These are phyloP conservation scores for Calephelis perditalis DNA, from an alignment of 2,888 invertebrate genomes.

Conservation along the genomic window DNA sequence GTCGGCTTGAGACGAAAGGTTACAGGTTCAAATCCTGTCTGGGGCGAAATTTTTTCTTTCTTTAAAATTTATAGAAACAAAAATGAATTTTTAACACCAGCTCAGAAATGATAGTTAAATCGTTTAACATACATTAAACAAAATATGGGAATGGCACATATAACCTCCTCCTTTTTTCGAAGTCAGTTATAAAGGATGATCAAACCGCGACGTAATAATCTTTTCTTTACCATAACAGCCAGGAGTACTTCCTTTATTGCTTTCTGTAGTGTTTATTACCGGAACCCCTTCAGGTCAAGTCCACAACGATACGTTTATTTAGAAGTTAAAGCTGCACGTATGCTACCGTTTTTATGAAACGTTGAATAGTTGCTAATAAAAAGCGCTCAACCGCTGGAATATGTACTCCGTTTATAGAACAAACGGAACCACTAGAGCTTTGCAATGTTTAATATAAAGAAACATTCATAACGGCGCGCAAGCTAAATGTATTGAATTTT, in stretches of 20 bases:
- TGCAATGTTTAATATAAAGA: conserved; percentile 3
- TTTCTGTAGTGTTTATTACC: not conserved
- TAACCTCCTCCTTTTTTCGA: too few relatives aligned
- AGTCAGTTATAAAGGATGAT: too few relatives aligned
- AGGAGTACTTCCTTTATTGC: not conserved
- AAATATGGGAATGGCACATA: too few relatives aligned
- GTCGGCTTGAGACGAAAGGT: too few relatives aligned
- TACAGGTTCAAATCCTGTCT: too few relatives aligned
- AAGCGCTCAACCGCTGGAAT: conserved; percentile 3
- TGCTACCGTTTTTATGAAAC: conserved; percentile 1
- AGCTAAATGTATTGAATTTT: conserved; percentile 1
- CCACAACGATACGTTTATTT: not conserved
- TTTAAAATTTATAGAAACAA: too few relatives aligned
- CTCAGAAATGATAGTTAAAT: too few relatives aligned
- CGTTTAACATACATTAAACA: too few relatives aligned
- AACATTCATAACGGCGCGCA: conserved; percentile 1
- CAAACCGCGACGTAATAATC: too few relatives aligned
- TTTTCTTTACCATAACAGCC: too few relatives aligned
- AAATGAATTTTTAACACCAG: too few relatives aligned
- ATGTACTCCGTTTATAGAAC: conserved; percentile 1
- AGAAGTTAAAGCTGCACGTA: not conserved
- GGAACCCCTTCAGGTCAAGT: not conserved
- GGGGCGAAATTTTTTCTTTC: too few relatives aligned
- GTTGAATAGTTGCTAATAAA: conserved; percentile 4
- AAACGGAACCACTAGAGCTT: not conserved